phyloP scores from a whole-genome alignment of 2,113 vertebrate species.

The Pelmatolapia mariae region DNA sequence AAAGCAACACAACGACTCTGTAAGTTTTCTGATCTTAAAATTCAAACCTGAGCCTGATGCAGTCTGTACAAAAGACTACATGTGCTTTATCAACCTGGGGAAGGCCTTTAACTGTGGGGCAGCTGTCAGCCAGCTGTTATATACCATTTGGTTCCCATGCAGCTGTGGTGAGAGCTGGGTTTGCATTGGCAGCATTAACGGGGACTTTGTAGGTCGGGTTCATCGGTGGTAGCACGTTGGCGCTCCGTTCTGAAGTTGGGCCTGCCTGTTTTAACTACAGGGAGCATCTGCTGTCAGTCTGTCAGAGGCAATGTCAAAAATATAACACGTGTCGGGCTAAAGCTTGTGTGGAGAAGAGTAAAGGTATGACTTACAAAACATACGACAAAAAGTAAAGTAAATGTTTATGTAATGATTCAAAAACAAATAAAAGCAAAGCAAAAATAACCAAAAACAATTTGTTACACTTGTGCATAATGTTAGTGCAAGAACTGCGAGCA shows the following conservation, averaged over 20 bases:
- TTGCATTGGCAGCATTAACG: fast-evolving
- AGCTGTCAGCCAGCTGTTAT: background rate
- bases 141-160: background rate
- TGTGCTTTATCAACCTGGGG: background rate
- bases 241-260: background rate
- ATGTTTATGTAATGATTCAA: background rate
- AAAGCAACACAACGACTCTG: background rate
- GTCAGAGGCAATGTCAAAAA: background rate
- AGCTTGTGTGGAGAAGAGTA: background rate
- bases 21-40: background rate
- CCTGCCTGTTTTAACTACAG: background rate
- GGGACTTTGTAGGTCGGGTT: background rate
- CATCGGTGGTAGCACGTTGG: background rate
- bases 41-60: background rate
- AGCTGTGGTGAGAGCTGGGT: background rate
- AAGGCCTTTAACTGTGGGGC: background rate
- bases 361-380: background rate
- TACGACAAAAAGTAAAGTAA: background rate
- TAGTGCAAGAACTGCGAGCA: background rate
- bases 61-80: background rate
- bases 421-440: background rate
- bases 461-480: background rate
- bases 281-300: background rate
- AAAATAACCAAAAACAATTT: background rate
- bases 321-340: background rate